Conservation (phyloP, 2,113 vertebrate species). For the Pseudonaja textilis region DNA sequence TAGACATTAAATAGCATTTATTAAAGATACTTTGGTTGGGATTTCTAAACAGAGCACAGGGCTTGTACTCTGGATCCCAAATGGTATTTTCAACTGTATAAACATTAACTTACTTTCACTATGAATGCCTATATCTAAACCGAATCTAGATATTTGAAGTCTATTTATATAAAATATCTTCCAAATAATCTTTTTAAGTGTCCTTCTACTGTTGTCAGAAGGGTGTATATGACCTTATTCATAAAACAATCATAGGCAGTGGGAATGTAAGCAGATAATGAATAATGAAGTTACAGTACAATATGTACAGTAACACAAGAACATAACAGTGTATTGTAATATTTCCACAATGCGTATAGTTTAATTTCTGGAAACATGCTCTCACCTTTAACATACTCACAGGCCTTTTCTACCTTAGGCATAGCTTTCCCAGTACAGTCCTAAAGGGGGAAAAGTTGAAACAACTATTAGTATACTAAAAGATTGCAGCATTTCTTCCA, state of each 20-base stretch:
- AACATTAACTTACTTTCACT: background rate
- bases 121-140: background rate
- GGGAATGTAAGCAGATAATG: background rate
- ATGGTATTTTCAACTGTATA: background rate
- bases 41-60: background rate
- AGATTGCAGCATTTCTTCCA: background rate
- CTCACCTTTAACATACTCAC: constrained; percentile 79
- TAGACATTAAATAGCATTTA: background rate
- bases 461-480: constrained; percentile 32
- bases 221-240: rapidly evolving
- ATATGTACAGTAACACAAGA: background rate
- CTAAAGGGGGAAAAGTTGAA: constrained; percentile 63
- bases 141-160: background rate
- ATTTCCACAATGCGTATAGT: background rate
- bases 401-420: constrained; percentile 74
- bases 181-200: background rate
- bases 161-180: background rate
- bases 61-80: background rate
- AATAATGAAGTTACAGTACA: constrained; percentile 5
- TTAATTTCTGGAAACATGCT: constrained; percentile 59
- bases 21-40: background rate
- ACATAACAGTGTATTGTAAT: constrained; percentile 21
- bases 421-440: constrained; percentile 73
- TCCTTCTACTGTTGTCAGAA: background rate
- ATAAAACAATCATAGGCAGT: background rate